A percentile compares a stretch with the other conserved stretches of the same genome.
Evolutionary conservation across 2,888 invertebrate species (phyloP).

Genomic region (Caenorhabditis uteleia): DNA sequence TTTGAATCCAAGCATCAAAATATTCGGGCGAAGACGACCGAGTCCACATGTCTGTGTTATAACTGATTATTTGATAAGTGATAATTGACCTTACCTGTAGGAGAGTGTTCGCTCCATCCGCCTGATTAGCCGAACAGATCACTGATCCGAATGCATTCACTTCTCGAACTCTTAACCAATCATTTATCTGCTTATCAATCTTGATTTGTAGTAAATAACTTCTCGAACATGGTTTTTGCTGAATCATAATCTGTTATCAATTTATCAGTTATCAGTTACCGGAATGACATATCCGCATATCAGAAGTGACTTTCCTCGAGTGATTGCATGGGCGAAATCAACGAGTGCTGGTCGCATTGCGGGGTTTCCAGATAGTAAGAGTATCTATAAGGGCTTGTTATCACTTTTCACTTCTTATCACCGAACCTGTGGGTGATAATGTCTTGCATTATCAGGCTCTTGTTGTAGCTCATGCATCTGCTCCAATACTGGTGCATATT

Average conservation of each 20-base stretch:
- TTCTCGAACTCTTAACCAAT: constrained; percentile 24
- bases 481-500: constrained; percentile 20
- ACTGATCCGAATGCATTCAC: constrained; percentile 35
- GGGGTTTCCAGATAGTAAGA: constrained; percentile 61
- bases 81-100: constrained; percentile 13
- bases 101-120: constrained; percentile 29
- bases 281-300: constrained; percentile 59
- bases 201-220: constrained; percentile 34
- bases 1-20: constrained; percentile 45
- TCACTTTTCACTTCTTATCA: neutral
- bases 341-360: constrained; percentile 55
- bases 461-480: constrained; percentile 33
- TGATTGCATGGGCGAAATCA: constrained; percentile 58
- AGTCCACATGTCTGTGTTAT: constrained; percentile 34
- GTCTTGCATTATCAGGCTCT: constrained; percentile 23
- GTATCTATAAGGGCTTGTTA: constrained; percentile 25
- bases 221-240: constrained; percentile 32
- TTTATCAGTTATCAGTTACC: constrained; percentile 9
- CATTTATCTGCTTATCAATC: constrained; percentile 40
- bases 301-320: constrained; percentile 51
- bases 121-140: constrained; percentile 29
- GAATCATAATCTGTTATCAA: constrained; percentile 6
- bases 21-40: constrained; percentile 39
- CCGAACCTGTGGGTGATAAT: constrained; percentile 22
- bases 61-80: neutral